Conservation (phyloP, 2,797 vertebrate genomes). For the Hydrophis major region DNA sequence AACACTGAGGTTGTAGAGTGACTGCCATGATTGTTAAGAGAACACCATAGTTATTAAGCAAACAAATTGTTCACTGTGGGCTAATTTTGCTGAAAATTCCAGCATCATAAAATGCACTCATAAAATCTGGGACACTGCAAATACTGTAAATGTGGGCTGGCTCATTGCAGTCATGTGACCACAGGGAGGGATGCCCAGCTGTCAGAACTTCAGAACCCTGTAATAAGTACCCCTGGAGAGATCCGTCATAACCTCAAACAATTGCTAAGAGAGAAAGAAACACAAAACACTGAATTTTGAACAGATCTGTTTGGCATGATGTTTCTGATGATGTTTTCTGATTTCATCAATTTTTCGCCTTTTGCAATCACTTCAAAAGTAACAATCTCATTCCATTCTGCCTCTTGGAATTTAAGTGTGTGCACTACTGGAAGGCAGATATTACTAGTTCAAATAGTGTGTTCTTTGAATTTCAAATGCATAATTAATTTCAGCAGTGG, state of each 20-base stretch:
- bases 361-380: neutral
- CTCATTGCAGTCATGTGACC: neutral
- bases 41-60: neutral
- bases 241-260: neutral
- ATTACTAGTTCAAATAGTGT: neutral
- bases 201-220: neutral
- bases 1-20: neutral
- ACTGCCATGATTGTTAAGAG: neutral
- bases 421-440: conserved; percentile 3
- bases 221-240: neutral
- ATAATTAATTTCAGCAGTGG: neutral
- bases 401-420: neutral
- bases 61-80: neutral
- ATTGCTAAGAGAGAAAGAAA: neutral
- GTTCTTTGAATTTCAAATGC: neutral
- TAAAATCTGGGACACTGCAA: neutral
- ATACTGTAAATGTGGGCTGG: neutral
- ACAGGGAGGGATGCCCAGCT: neutral
- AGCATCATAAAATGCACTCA: neutral
- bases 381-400: neutral
- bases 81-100: neutral
- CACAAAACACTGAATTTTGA: neutral
- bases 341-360: neutral
- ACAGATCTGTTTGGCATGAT: neutral
- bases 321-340: neutral